Base-by-base conservation (phyloP, 2,113 vertebrate species). In the Salminus brasiliensis region DNA sequence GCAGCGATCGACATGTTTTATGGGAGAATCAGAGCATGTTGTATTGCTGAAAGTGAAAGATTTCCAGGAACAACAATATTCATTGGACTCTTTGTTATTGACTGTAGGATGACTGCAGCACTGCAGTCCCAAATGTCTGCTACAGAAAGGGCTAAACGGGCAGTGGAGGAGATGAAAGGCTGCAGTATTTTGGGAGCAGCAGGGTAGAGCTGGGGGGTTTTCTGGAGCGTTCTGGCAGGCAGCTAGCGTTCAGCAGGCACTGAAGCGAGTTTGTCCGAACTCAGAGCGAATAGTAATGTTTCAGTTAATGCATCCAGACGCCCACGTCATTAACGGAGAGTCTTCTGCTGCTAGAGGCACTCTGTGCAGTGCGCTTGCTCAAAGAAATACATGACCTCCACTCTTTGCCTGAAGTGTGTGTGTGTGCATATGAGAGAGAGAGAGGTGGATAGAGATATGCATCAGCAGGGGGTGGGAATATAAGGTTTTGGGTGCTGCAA, bases 351-450 rank as follows among this genome's bases (percentile, higher is more conserved):
- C 71, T 72, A n/a, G 41, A 71, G 47, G 59, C 57, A 72, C 34
- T 76, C 32, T 30, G 43, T 76, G 43, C 3, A 4, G 25, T 55
- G 30, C 43, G 65, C 60, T 66, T 34, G 55, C 74, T 27, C 74
- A 52, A 23, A 76, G 59, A 76, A 78, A 72, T 65, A 67, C 59
- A 82, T 59, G 12, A 82, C 74, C 80, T 66, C 68, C 36, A 52
- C 39, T 45, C 69, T 9, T 59, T 47, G 55, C 49, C 34, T 72
- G 21, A 57, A 39, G 30, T 76, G 43, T 43, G 79, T 74, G n/a
- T n/a, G n/a, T n/a, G 39, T 59, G 21, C 30, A 27, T 65, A 47
- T 55, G n/a, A 53, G 32, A 74, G 25, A 69, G 62, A 55, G 71
- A 32, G 23, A 25, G 23, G 7, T 47, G 5, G 11, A 4, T 25